These are phyloP conservation scores for Agrochola macilenta DNA, from an alignment of 2,888 invertebrate genomes.

Conservation along the genomic window DNA sequence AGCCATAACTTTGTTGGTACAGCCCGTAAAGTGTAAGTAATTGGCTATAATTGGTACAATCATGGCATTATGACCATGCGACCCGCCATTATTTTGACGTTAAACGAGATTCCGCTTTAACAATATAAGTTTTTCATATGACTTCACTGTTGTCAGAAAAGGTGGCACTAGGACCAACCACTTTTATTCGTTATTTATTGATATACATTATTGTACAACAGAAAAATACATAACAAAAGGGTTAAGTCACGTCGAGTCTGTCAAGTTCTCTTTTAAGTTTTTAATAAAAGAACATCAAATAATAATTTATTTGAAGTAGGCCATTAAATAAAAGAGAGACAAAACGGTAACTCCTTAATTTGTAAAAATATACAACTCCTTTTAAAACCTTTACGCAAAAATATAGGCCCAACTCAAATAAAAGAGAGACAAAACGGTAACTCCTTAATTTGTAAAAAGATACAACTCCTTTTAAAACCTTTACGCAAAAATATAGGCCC, in stretches of 20 bases:
- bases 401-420: neutral
- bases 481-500: neutral
- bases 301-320: neutral
- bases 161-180: no score
- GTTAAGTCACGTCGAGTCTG: no score
- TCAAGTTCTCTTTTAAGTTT: no score
- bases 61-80: conserved; percentile 49
- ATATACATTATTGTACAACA: no score
- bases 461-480: neutral
- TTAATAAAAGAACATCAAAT: no score
- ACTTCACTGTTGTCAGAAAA: conserved; percentile 7
- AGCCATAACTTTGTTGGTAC: conserved; percentile 53
- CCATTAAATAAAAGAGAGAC: neutral
- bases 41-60: conserved; percentile 64
- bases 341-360: neutral
- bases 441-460: neutral
- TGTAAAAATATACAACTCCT: neutral
- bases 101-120: conserved; percentile 48
- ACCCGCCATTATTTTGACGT: conserved; percentile 49
- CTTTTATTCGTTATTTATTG: no score
- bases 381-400: neutral
- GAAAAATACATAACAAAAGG: no score
- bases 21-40: conserved; percentile 58
- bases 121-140: conserved; percentile 12
- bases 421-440: neutral